Conservation (phyloP, 2,888 invertebrate genomes). For the Allolobophora icterica region DNA sequence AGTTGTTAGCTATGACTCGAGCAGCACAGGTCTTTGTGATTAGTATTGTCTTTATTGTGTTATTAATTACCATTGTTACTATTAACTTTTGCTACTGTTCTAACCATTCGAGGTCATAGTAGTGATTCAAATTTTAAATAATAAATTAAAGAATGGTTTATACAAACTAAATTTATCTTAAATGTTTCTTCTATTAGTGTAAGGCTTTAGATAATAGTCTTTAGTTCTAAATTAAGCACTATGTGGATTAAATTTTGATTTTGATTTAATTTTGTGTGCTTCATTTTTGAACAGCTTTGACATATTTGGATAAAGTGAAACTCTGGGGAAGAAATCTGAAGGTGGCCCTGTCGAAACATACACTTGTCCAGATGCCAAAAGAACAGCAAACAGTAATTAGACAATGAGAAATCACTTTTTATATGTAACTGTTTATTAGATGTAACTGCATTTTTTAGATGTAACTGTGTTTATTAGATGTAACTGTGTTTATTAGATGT, state of each 20-base stretch:
- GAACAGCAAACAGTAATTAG: constrained; percentile 83
- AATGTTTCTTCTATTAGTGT: background rate
- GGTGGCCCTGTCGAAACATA: constrained; percentile 97
- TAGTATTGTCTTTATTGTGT: background rate
- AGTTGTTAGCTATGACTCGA: too few relatives aligned
- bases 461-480: too few relatives aligned
- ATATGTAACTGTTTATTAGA: too few relatives aligned
- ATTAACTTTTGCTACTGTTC: background rate
- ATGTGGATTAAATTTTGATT: background rate
- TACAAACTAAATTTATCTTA: background rate
- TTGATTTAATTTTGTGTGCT: background rate
- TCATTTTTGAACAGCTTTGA: constrained; percentile 64
- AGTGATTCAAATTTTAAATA: background rate
- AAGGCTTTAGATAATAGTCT: background rate
- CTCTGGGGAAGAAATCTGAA: constrained; percentile 96
- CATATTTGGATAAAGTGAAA: constrained; percentile 93
- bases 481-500: too few relatives aligned
- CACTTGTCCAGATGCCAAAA: constrained; percentile 96
- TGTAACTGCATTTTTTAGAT: too few relatives aligned
- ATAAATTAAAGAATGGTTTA: background rate
- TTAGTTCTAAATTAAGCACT: background rate
- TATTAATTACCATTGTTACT: constrained; percentile 1
- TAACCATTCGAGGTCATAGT: background rate
- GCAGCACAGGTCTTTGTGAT: background rate
- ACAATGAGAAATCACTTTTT: background rate